These are phyloP conservation scores for Cheumatopsyche charites DNA, from an alignment of 1,140 invertebrate genomes.

Conservation along the genomic window DNA sequence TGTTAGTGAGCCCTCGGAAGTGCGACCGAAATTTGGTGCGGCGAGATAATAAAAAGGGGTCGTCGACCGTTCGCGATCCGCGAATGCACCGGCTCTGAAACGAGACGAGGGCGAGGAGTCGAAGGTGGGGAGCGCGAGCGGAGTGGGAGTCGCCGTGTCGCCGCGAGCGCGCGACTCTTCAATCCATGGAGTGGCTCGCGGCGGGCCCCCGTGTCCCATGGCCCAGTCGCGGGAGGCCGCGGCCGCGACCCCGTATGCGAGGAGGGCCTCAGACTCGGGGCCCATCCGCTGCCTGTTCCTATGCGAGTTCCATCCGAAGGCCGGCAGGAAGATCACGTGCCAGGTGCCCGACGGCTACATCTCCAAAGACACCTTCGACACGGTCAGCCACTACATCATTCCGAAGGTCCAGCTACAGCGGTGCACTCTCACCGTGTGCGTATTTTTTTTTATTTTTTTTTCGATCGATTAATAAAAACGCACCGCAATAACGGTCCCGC, in stretches of 20 bases:
- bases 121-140: neutral
- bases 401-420: conserved; percentile 89
- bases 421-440: conserved; percentile 87
- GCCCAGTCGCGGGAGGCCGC: conserved; percentile 48
- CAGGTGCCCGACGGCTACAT: conserved; percentile 85
- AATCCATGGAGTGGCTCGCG: neutral
- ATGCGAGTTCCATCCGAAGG: conserved; percentile 83
- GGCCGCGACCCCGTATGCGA: conserved; percentile 55
- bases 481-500: too few species aligned
- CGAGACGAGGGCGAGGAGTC: neutral
- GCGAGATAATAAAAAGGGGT: too few species aligned
- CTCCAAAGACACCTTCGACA: conserved; percentile 89
- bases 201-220: neutral
- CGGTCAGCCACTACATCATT: conserved; percentile 90
- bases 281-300: conserved; percentile 81
- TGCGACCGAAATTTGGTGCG: too few species aligned
- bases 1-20: too few species aligned
- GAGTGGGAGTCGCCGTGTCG: neutral
- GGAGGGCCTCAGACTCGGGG: conserved; percentile 49
- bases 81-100: neutral
- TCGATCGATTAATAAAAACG: too few species aligned
- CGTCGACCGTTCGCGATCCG: neutral
- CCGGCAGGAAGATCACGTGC: conserved; percentile 81
- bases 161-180: too few species aligned
- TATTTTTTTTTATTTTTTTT: conserved; percentile 48